Evolutionary conservation across 2,797 vertebrate species (phyloP), one percentile per base, ranked within the genome.

Genomic region (Danio tinwini): DNA sequence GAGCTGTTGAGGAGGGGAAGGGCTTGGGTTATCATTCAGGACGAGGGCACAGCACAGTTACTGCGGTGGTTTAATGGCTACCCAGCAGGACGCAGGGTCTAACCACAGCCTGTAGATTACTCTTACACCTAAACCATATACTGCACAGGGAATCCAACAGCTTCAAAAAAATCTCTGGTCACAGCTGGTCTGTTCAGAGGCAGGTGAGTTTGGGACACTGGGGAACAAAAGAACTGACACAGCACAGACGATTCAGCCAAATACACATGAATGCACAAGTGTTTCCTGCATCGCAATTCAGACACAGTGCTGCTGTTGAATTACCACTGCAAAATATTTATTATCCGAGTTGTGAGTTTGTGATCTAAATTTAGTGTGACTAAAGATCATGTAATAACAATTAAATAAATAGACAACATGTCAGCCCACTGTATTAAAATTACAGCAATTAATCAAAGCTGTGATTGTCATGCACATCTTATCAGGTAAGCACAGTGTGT

Each of bases 1-100:
- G 69, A 64, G 78, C 78, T 39, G 50, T 80, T 81, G 89, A 78
- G 84, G 72, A 55, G 67, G 53, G 67, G 67, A 73, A 37, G 85
- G 89, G 86, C 82, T 85, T 85, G 86, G 69, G 85, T 89, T 88
- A 88, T 88, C 85, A 89, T 80, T 73, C 58, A 77, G 68, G 67
- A 29, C 10, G 19, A 65, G 45, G 37, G 58, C 69, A 80, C 78
- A 72, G 63, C 12, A 76, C 40, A 72, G 78, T 73, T 62, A 64
- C 78, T 65, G 58, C 39, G 21, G 59, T 73, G 59, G 69, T 64
- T 63, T 79, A 79, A 72, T 79, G 58, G 10, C 49, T 52, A 53
- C 37, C 74, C 74, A 55, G 61, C 74, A 76, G 74, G 56, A 56
- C 14, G 9, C 55, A 58, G 17, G 55, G 42, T 69, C 64, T 69